Conservation (phyloP, 2,113 vertebrate genomes). For the Sciurus niger region DNA sequence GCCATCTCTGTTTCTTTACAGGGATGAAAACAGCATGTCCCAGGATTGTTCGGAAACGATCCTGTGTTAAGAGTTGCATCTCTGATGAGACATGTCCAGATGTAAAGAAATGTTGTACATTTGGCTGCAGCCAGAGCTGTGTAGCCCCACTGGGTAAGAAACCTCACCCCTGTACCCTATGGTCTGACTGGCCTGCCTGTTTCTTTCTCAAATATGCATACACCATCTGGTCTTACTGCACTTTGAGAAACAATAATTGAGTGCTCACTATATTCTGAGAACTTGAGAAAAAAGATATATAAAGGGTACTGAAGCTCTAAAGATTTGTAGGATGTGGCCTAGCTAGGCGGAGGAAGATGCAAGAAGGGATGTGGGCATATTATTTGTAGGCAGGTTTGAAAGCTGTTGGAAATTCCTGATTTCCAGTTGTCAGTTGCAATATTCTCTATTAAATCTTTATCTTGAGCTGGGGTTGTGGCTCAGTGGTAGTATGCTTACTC, state of each 20-base stretch:
- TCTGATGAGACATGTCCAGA: not conserved
- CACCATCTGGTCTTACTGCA: not conserved
- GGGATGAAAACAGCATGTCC: slow-evolving; percentile 27
- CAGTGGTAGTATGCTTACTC: too few species aligned
- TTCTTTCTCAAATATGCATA: slow-evolving; percentile 26
- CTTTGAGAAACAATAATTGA: slow-evolving; percentile 34
- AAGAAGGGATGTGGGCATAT: not conserved
- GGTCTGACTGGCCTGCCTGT: not conserved
- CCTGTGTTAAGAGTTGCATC: not conserved
- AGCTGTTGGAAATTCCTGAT: not conserved
- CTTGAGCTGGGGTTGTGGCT: not conserved
- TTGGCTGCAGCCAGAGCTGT: slow-evolving; percentile 21
- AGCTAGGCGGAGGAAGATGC: not conserved
- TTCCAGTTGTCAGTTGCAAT: not conserved
- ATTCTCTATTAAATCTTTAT: not conserved
- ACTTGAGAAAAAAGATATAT: not conserved
- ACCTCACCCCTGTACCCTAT: fast-evolving
- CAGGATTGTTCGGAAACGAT: not conserved
- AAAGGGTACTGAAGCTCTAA: not conserved
- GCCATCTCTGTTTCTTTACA: not conserved
- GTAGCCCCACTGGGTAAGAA: slow-evolving; percentile 7
- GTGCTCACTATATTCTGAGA: not conserved
- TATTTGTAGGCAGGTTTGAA: not conserved
- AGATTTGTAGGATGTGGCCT: not conserved
- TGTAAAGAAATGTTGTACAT: slow-evolving; percentile 32